Evolutionary conservation across 2,113 vertebrate species (phyloP), one percentile per base, ranked within the genome.

Genomic region (Scomber japonicus): DNA sequence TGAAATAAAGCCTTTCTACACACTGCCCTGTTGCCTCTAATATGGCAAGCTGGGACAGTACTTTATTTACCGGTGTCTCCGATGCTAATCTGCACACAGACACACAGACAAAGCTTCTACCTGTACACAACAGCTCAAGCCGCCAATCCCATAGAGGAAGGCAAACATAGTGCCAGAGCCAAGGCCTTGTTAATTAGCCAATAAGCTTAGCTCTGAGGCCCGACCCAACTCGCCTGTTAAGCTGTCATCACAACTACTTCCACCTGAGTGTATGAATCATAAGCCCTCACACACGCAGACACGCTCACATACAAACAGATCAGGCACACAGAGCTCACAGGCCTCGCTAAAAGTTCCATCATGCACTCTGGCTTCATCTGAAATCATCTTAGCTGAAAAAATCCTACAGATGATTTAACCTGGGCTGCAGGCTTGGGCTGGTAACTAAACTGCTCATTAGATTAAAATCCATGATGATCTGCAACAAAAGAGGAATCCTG

Each of bases 241-340:
- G 55, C 88, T 87, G 87, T 89, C 83, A 90, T 82, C 78, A 61
- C 90, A 82, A 87, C 85, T 12, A 62, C 71, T 82, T 75, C 56
- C 74, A 86, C 90, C 78, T 82, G 80, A 77, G 64, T 30, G 44
- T 63, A 71, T 78, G 64, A 67, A 82, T 75, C 30, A 81, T 75
- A 68, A 66, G 57, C 71, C 27, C 45, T 63, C 40, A 54, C 62
- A 56, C 61, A 80, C 45, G 68, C 19, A 56, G n/a, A 64, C 45
- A 76, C 57, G 30, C 30, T 63, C 64, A 63, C 75, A 35, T 53
- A 79, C 61, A 5, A 19, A 44, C 8, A 51, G 68, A 54, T 78
- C 46, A 62, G 24, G 30, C 44, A 19, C 60, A 69, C 10, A 15
- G 15, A n/a, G 65, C 19, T 59, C 50, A 21, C 53, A 45, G 45